Base-by-base conservation (phyloP, 2,888 invertebrate species). In the Meloe dianella region DNA sequence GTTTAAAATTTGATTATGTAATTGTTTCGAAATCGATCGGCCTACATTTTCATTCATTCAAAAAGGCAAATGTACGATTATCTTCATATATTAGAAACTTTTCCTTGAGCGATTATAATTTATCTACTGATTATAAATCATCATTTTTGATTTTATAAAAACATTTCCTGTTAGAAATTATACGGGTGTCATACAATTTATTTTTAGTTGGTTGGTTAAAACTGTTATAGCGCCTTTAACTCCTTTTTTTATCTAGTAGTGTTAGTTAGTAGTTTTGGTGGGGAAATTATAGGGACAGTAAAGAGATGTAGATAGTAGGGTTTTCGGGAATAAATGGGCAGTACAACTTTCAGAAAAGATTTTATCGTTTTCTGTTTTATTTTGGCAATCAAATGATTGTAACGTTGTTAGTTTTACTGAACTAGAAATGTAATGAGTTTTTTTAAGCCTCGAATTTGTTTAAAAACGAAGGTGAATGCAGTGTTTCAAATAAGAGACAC, bases 11-110 rank as follows among this genome's bases (percentile, higher is more conserved):
- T 24, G 51, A 51, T 51, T 22, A 51, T 51, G 22, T 51, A 51
- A 51, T 51, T 24, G 12, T 51, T 24, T 51, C 51, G 51, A 51
- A 51, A 51, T 51, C 24, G 12, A 20, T 9, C 51, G 51, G 24
- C 51, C 51, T 51, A 51, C 20, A 24, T 51, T 51, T 51, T 3
- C 22, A 51, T 51, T 51, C 51, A 51, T 35, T 35, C 17, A 41
- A 41, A 47, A 14, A 51, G 51, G 51, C 51, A 51, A 51, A 47
- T 47, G 47, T 51, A 12, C 51, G 51, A 12, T 51, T 51, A 51
- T 51, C n/a, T n/a, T n/a, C 24, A 12, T 51, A 20, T 10, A 10
- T 47, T 47, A 47, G 47, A 47, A 47, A 47, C 9, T 47, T 47
- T 47, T 20, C 47, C 20, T 47, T 20, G 8, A 20, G 20, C 47